Base-by-base conservation (phyloP, 2,797 vertebrate species). In the Onychomys leucogaster region DNA sequence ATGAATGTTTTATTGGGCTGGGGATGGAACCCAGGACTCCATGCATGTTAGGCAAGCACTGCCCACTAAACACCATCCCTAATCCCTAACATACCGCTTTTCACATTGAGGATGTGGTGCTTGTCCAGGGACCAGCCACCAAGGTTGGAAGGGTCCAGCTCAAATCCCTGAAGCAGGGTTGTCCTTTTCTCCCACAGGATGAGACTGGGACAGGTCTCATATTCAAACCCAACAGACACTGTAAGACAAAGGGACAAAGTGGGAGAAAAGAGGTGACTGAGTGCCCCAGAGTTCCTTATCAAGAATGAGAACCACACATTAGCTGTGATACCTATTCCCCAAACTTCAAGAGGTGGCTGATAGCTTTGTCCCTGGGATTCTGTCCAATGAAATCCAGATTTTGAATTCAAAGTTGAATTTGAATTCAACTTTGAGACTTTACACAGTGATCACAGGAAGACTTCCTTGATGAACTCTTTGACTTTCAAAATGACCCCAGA, bases 161-260 rank as follows among this genome's bases (percentile, higher is more conserved):
- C 99, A 78, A 99, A 99, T 81, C 99, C 99, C 98, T 99, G 99
- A 92, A 99, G 99, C 73, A 99, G 96, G 11, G 99, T 99, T 0
- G 99, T 99, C 98, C 99, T 99, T 98, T 99, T 99, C 98, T 99
- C 99, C 99, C 99, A 99, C 41, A 99, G 98, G 98, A 99, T 99
- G 95, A 99, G 99, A 88, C 99, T 99, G 82, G 99, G 99, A 95
- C 99, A 99, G 41, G 99, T 99, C 98, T 99, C 99, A 71, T 99
- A 99, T 95, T 99, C 99, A 94, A 99, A 99, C 12, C 99, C 99
- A 55, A 99, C 99, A 17, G 99, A 99, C 96, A 99, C 99, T 99
- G 96, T 82, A 96, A 95, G 49, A 87, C 83, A 98, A 41, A 52
- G 73, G 69, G 86, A 37, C 25, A 55, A 76, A 73, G 90, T 0